Evolutionary conservation across 2,797 vertebrate species (phyloP).

Genomic region (Xerus rutilus): DNA sequence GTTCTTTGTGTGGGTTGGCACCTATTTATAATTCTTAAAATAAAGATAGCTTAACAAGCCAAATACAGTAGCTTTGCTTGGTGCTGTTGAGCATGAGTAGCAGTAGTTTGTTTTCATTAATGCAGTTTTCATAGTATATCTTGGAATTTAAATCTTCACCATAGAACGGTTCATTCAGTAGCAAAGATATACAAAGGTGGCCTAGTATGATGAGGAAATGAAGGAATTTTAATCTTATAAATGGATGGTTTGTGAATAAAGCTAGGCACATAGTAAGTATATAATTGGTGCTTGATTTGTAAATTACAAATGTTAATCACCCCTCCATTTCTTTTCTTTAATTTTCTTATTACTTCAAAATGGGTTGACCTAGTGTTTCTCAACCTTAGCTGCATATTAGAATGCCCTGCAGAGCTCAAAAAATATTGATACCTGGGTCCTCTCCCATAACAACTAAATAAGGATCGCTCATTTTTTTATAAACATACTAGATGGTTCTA

Average conservation of each 20-base stretch:
- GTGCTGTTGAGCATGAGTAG: slow-evolving; percentile 82
- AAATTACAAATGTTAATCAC: slow-evolving; percentile 53
- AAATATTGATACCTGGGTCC: neutral
- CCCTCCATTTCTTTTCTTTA: neutral
- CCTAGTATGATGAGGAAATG: slow-evolving; percentile 20
- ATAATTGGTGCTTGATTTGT: slow-evolving; percentile 56
- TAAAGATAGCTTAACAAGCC: slow-evolving; percentile 67
- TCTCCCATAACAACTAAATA: neutral
- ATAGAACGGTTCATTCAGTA: slow-evolving; percentile 49
- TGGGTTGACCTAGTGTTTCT: slow-evolving; percentile 19
- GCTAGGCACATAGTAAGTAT: neutral
- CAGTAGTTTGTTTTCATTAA: slow-evolving; percentile 80
- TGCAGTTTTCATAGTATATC: slow-evolving; percentile 28
- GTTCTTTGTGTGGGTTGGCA: slow-evolving; percentile 63
- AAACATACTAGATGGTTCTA: slow-evolving; percentile 37
- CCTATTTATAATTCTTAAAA: slow-evolving; percentile 77
- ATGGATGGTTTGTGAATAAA: slow-evolving; percentile 46
- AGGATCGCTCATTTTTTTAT: neutral
- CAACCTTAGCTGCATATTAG: neutral
- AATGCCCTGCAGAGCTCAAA: slow-evolving; percentile 16
- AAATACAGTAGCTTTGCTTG: slow-evolving; percentile 76
- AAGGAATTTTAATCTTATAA: slow-evolving; percentile 14
- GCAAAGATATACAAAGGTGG: slow-evolving; percentile 30
- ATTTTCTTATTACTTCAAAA: slow-evolving; percentile 35
- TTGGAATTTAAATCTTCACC: slow-evolving; percentile 59